Evolutionary conservation across 2,888 invertebrate genomes (phyloP).

Genomic region (Lepas anatifera): DNA sequence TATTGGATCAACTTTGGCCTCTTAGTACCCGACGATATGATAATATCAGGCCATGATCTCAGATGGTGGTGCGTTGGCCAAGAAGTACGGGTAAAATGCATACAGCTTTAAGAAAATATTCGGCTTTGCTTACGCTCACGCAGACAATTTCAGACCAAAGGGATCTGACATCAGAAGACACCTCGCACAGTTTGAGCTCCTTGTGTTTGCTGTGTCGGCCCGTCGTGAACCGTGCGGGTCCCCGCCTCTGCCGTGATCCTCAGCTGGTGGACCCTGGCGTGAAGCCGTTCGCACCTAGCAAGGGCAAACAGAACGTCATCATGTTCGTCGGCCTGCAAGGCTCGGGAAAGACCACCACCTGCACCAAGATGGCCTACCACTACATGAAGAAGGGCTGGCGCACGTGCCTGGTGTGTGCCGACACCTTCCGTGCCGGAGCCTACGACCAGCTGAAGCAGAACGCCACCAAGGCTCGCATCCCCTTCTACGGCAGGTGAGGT

Average conservation of each 20-base stretch:
- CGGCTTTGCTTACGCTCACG: not conserved
- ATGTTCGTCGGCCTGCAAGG: constrained; percentile 99
- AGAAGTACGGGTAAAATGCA: too few species aligned
- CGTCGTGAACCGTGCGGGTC: too few species aligned
- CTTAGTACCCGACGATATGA: too few species aligned
- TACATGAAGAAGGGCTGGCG: constrained; percentile 99
- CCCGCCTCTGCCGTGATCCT: constrained; percentile 28
- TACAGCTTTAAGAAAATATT: too few species aligned
- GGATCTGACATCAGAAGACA: not conserved
- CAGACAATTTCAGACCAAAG: not conserved
- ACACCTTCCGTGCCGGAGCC: constrained; percentile 98
- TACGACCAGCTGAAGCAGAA: constrained; percentile 99
- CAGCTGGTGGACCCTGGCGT: constrained; percentile 94
- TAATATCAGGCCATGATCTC: too few species aligned
- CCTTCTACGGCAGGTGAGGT: constrained; percentile 96
- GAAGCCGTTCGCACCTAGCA: constrained; percentile 88
- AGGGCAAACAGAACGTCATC: constrained; percentile 88
- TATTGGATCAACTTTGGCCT: too few species aligned
- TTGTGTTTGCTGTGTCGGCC: too few species aligned
- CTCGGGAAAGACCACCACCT: constrained; percentile 98
- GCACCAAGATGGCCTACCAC: constrained; percentile 97
- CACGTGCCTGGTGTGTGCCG: constrained; percentile 94
- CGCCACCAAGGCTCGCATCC: constrained; percentile 96
- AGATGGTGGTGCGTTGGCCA: too few species aligned
- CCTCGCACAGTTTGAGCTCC: too few species aligned